Conservation (phyloP, 2,113 vertebrate species). For the Macrotus californicus region DNA sequence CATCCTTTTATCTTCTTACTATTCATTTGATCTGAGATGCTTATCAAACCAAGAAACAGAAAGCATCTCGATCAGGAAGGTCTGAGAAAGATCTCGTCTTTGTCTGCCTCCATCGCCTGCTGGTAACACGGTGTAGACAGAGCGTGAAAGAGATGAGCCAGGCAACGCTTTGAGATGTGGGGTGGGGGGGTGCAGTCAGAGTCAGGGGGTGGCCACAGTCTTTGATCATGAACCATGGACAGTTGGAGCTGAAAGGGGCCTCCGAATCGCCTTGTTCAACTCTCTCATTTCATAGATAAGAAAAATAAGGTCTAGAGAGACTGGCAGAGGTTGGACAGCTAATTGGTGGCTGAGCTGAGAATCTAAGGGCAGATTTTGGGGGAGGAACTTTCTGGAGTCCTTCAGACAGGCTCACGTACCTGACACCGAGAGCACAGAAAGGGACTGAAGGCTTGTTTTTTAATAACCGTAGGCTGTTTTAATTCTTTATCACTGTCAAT, state of each 20-base stretch:
- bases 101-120: rapidly evolving
- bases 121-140: background rate
- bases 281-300: background rate
- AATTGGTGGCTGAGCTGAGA: background rate
- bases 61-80: background rate
- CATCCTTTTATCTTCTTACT: background rate
- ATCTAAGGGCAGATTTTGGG: background rate
- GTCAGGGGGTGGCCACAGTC: background rate
- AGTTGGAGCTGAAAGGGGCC: background rate
- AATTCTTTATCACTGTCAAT: slow-evolving; percentile 5
- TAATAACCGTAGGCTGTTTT: background rate
- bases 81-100: background rate
- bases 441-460: too few relatives aligned
- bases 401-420: background rate
- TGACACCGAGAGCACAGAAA: background rate
- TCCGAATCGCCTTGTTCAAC: background rate
- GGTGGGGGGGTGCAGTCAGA: background rate
- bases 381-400: background rate
- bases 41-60: background rate
- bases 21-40: background rate
- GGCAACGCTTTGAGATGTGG: background rate
- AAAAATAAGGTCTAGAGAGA: background rate
- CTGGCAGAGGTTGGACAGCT: background rate
- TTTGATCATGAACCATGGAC: background rate
- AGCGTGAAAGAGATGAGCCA: background rate